Evolutionary conservation across 2,797 vertebrate genomes (phyloP), one percentile per base, ranked within the genome.

Genomic region (Merluccius polli): DNA sequence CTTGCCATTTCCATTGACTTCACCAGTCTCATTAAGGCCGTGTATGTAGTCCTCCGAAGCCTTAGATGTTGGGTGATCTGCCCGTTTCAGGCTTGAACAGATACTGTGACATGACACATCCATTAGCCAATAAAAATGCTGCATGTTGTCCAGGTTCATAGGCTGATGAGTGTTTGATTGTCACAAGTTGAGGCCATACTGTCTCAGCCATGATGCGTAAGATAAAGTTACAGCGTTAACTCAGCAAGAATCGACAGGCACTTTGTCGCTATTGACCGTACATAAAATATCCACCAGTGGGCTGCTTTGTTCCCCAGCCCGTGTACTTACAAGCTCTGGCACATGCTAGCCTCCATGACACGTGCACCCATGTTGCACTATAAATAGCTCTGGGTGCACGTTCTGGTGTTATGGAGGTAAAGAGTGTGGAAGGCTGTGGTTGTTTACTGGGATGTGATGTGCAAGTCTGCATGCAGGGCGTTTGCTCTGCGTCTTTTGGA

Each of bases 261-360:
- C 77, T 78, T 73, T 73, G 67, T 78, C 71, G 76, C 78, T 87
- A 72, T 74, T 30, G 24, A 29, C 71, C 65, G 80, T 94, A 71
- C 93, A 93, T 94, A 88, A 93, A 90, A 86, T 77, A 94, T 86
- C 74, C 24, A n/a, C 76, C 73, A 73, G 75, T 88, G 87, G 72
- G 81, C 75, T 75, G 77, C 86, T 86, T 89, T 84, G 85, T 83
- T 87, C 77, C 78, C 71, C 73, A 32, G 72, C 79, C 81, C 89
- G 83, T 80, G 86, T 84, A 89, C 87, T 89, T 86, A 87, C 89
- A 87, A 83, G 75, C 78, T 75, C 78, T 70, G 77, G 86, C 91
- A 91, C 90, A 86, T 92, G 90, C 69, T 67, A 78, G 83, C 79
- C 0, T 65, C 81, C 92, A 65, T 27, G n/a, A 65, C 59, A 93